Conservation (phyloP, 2,113 vertebrate genomes). For the Ginglymostoma cirratum region DNA sequence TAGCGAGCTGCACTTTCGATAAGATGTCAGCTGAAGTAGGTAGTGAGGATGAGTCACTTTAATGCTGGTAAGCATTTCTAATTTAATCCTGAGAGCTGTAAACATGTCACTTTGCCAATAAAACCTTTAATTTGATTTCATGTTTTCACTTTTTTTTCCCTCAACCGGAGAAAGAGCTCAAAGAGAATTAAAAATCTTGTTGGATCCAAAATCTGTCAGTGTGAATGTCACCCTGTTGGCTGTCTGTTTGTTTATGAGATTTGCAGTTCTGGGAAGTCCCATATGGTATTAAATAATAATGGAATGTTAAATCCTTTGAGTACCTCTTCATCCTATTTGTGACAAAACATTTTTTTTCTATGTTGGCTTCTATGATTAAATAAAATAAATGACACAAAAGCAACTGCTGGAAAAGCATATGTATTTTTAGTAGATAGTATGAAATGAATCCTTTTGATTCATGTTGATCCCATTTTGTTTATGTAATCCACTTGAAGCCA, state of each 20-base stretch:
- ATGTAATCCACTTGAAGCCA: not conserved
- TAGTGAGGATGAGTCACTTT: slow-evolving; percentile 32
- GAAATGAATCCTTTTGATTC: not conserved
- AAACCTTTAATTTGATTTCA: slow-evolving; percentile 25
- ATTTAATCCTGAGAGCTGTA: slow-evolving; percentile 33
- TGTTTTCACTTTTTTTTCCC: slow-evolving; percentile 35
- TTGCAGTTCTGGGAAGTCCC: slow-evolving; percentile 37
- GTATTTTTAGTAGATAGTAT: not conserved
- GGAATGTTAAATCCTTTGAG: not conserved
- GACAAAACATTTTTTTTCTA: not conserved
- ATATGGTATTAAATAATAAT: slow-evolving; percentile 28
- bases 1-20: not conserved
- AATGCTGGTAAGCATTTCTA: not conserved
- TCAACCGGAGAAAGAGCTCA: not conserved
- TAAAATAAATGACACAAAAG: not conserved
- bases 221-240: slow-evolving; percentile 39
- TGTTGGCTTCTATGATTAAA: not conserved
- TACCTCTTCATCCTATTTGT: not conserved
- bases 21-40: not conserved
- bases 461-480: not conserved
- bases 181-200: slow-evolving; percentile 37
- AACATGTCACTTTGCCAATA: slow-evolving; percentile 36
- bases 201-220: slow-evolving; percentile 38
- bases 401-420: not conserved
- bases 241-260: slow-evolving; percentile 38